Evolutionary conservation across 1,140 invertebrate species (phyloP), one percentile per base, ranked within the genome.

Genomic region (Drosophila sturtevanti): DNA sequence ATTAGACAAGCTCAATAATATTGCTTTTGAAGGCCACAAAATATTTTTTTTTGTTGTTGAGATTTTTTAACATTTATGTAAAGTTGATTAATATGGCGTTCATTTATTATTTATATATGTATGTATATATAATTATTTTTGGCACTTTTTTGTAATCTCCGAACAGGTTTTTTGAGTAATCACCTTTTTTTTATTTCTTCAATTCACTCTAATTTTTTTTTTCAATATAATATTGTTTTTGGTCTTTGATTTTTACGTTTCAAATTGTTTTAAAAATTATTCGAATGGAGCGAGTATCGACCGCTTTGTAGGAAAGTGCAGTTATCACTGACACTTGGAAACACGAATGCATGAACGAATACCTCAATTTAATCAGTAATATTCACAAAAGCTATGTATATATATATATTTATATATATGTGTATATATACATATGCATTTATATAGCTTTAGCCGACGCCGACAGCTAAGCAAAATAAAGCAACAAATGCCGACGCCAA

Each of bases 301-400:
- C 85, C 58, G 81, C 16, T 72, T 48, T 44, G 65, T 66, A 63
- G 60, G 63, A 60, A 69, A 67, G 68, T 85, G 59, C 77, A 68
- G 68, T 89, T 89, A 89, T 89, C 86, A 89, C 85, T 89, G 77
- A 79, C 63, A 67, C 54, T 37, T 63, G 34, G 38, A 44, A 59
- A 38, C 44, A 38, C 72, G 44, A 63, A 74, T 16, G 11, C 52
- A 2, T 22, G 51, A 16, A 21, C 61, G 54, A 78, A 64, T 73
- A 80, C 79, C 80, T 89, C 65, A 77, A 67, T 67, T 89, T 71
- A 81, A 72, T 72, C 75, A 67, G 31, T 54, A 62, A 64, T 24
- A 27, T 55, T 16, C 64, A 63, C 35, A 9, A 66, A 31, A 16
- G 54, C 22, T 31, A 18, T 11, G 31, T 34, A 56, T 10, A 12